Conservation (phyloP, 2,113 vertebrate genomes). For the Corythoichthys intestinalis region DNA sequence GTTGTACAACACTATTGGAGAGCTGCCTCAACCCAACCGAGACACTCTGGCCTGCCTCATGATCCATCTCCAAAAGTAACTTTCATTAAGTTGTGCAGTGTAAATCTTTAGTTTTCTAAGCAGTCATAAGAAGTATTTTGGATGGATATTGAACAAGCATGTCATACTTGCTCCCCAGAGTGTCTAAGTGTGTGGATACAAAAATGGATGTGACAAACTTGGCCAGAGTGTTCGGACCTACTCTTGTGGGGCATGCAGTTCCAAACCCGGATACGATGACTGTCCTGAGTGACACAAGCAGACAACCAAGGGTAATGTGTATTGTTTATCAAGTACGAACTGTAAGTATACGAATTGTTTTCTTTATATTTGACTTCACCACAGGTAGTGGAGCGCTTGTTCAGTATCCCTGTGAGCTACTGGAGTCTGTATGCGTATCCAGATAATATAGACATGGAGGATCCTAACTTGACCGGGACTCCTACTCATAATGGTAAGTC, state of each 20-base stretch:
- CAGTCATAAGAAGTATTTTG: background rate
- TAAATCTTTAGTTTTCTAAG: too few species aligned
- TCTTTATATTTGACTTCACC: background rate
- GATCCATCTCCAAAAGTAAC: slow-evolving; percentile 87
- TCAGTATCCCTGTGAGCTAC: slow-evolving; percentile 80
- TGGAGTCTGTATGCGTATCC: slow-evolving; percentile 83
- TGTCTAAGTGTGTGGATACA: slow-evolving; percentile 79
- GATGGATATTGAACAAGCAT: background rate
- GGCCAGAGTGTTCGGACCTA: slow-evolving; percentile 88
- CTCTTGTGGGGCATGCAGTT: slow-evolving; percentile 84
- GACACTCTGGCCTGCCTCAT: slow-evolving; percentile 92
- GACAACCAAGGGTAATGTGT: slow-evolving; percentile 80
- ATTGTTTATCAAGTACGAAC: background rate
- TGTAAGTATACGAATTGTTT: background rate
- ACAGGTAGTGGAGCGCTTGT: slow-evolving; percentile 83
- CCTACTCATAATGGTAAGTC: slow-evolving; percentile 79
- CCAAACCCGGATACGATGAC: slow-evolving; percentile 85
- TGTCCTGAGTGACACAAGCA: slow-evolving; percentile 83
- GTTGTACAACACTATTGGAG: slow-evolving; percentile 81
- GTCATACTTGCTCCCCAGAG: slow-evolving; percentile 60
- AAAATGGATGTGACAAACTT: slow-evolving; percentile 88
- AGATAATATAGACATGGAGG: slow-evolving; percentile 68
- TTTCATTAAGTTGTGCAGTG: background rate
- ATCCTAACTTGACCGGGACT: slow-evolving; percentile 68
- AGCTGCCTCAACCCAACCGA: slow-evolving; percentile 85